Evolutionary conservation across 2,113 vertebrate genomes (phyloP).

Genomic region (Phalacrocorax brasilianus): DNA sequence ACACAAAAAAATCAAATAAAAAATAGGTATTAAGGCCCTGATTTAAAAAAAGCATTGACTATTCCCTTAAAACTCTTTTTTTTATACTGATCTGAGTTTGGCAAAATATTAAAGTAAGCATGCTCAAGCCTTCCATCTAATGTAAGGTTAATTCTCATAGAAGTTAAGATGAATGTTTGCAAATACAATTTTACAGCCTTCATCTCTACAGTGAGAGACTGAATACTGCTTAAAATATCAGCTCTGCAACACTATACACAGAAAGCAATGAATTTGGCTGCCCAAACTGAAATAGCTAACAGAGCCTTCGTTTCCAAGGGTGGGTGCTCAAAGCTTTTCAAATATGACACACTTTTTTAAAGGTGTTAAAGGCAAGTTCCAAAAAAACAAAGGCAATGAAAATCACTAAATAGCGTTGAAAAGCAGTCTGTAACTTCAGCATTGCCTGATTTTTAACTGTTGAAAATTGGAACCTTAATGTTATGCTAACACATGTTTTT

Average conservation of each 20-base stretch:
- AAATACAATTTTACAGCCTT: not conserved
- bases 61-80: not conserved
- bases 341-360: not conserved
- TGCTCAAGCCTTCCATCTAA: not conserved
- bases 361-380: not conserved
- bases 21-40: not conserved
- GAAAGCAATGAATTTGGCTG: not conserved
- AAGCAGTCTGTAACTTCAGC: not conserved
- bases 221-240: not conserved
- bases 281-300: not conserved
- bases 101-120: not conserved
- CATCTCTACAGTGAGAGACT: not conserved
- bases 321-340: not conserved
- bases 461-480: conserved; percentile 14
- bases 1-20: not conserved
- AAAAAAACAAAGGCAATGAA: not conserved
- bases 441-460: not conserved
- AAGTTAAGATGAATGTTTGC: not conserved
- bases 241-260: not conserved
- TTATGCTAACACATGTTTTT: conserved; percentile 25
- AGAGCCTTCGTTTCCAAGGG: not conserved
- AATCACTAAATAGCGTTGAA: not conserved
- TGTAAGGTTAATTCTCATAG: not conserved
- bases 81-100: not conserved
- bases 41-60: not conserved